A percentile compares a stretch with the other conserved stretches of the same genome.
Evolutionary conservation across 2,888 invertebrate genomes (phyloP).

Genomic region (Dynastes hyllus): DNA sequence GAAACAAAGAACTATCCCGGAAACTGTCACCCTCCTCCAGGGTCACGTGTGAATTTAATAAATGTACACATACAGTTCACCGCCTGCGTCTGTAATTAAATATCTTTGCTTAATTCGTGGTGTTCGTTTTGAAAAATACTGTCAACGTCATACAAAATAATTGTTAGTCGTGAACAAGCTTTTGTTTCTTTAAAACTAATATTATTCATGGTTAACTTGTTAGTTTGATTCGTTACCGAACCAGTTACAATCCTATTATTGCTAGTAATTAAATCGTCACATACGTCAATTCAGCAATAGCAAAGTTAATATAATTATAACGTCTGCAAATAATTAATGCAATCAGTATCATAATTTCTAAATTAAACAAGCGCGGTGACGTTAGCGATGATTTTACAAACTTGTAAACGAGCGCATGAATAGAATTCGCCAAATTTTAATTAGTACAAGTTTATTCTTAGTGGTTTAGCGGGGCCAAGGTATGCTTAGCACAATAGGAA

Average conservation of each 20-base stretch:
- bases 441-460: slow-evolving; percentile 28
- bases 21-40: slow-evolving; percentile 62
- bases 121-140: slow-evolving; percentile 57
- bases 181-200: background rate
- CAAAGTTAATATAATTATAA: slow-evolving; percentile 38
- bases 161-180: background rate
- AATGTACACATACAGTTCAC: slow-evolving; percentile 63
- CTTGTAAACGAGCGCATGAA: slow-evolving; percentile 22
- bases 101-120: slow-evolving; percentile 68
- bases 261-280: slow-evolving; percentile 37
- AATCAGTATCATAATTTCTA: slow-evolving; percentile 42
- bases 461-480: slow-evolving; percentile 31
- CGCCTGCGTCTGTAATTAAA: slow-evolving; percentile 67
- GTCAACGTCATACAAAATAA: background rate
- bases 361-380: slow-evolving; percentile 46
- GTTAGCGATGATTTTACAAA: slow-evolving; percentile 21
- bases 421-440: slow-evolving; percentile 40
- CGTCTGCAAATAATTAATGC: slow-evolving; percentile 39
- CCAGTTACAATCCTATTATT: slow-evolving; percentile 8
- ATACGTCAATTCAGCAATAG: slow-evolving; percentile 21
- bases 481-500: slow-evolving; percentile 17
- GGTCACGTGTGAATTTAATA: slow-evolving; percentile 70
- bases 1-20: slow-evolving; percentile 64
- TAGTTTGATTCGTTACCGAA: slow-evolving; percentile 46
- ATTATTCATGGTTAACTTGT: background rate